Base-by-base conservation (phyloP, 2,113 vertebrate species). In the Sinosuthora webbiana region DNA sequence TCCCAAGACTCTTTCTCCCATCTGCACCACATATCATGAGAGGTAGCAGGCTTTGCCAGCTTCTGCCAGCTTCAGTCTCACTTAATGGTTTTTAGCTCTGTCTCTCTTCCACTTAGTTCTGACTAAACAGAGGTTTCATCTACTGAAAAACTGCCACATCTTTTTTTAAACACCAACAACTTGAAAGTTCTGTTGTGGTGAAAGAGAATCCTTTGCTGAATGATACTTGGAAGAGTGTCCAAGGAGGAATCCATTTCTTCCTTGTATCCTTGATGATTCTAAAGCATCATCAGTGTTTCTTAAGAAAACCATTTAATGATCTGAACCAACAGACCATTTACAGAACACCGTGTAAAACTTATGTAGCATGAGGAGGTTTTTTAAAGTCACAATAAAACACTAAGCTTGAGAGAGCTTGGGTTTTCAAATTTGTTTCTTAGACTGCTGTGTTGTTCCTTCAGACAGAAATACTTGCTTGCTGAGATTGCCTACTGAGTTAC, bases 311-410 rank as follows among this genome's bases (percentile, higher is more conserved):
- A 41, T 41, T 41, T 41, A 41, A 41, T 60, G 22, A 16, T 73
- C 33, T 55, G 59, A 87, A 31, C 12, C 12, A 76, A 44, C 22
- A 71, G 33, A n/a, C 4, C 4, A 4, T 45, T 76, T 76, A 33
- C 20, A 50, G 31, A 69, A 42, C 12, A 50, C 18, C 7, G 0
- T 62, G 31, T n/a, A 41, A 67, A 62, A 52, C 5, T 45, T 64
- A 19, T 0, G 2, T 31, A 69, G 22, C 25, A 12, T 50, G 31
- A 45, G 8, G 11, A 5, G 2, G 4, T 18, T 8, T 31, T 39
- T 7, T 20, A 8, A 57, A 71, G 71, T 63, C 0, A 4, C 23
- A 28, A 33, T 50, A 22, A 8, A 76, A 15, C 7, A 0, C 3
- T 74, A 50, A 59, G 10, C 33, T 87, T 83, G 28, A 63, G 17